Evolutionary conservation across 2,888 invertebrate genomes (phyloP), one percentile per base, ranked within the genome.

Genomic region (Pristionchus japonicus): DNA sequence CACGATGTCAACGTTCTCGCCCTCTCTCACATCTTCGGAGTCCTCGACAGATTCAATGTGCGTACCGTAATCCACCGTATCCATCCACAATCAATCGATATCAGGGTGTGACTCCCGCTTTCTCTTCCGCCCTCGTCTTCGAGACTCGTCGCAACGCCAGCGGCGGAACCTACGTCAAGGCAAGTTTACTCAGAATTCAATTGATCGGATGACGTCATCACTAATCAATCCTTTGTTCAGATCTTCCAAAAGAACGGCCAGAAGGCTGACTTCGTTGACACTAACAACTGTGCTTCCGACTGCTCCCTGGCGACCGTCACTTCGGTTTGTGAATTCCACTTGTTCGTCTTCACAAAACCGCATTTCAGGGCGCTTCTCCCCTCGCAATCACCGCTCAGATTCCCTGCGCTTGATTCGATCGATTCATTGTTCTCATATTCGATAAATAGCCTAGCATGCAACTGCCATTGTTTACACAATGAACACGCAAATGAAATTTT

Each of bases 111-210:
- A 80, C 80, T 47, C 80, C 80, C 3, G 43, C 80, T 6, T 80
- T 80, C 49, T 80, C 80, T 2, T 80, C 80, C 7, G 80, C 80
- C 23, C 80, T 80, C 49, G 80, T 80, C 49, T 80, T 80, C 80
- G 80, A 80, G 37, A 27, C 37, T 23, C 80, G 80, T 80, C 80
- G 49, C 47, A 49, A 49, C 43, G 43, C 43, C 27, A 80, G 31
- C 17, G n/a, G n/a, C n/a, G 80, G 80, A 80, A 43, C 80, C 2
- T 80, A 80, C 80, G 80, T 80, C 49, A 80, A 80, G 77, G 77
- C 27, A 43, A 43, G 40, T 27, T 4, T 6, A 27, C 20, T 17
- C 47, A 1, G 20, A 77, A 23, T 40, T n/a, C 47, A 23, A 40
- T 27, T 23, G 7, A 2, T 70, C 13, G 34, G n/a, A n/a, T n/a